Base-by-base conservation (phyloP, 2,888 invertebrate genomes). In the Drosophila tanythrix region DNA sequence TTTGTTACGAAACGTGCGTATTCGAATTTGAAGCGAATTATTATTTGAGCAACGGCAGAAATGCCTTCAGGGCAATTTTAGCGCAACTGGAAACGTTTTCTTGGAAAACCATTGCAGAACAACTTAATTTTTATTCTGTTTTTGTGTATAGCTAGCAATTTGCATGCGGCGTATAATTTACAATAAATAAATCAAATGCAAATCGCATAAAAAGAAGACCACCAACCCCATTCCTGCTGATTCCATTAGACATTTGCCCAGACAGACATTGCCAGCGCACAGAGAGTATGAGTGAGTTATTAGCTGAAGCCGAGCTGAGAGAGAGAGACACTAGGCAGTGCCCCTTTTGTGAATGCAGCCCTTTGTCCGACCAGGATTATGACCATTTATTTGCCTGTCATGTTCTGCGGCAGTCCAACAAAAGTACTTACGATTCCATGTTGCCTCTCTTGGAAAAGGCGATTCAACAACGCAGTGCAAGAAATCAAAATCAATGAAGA, bases 401-500 rank as follows among this genome's bases (percentile, higher is more conserved):
- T 81, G 70, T 73, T 81, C 69, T 68, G 63, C 50, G 74, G 73
- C 62, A 77, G 70, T 71, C 71, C 71, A 67, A 71, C 71, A 80
- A 75, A 80, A 80, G 70, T 78, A 81, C 69, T 74, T 78, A 69
- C 69, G 66, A 79, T 76, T 66, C 27, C 38, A 66, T 36, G 48
- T 58, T 60, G 59, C 43, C 58, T 50, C 67, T 35, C 35, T 51
- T 29, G 36, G 48, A 78, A 88, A 87, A 87, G 90, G 82, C 87
- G 87, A 86, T 90, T 90, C 82, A 73, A 43, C 64, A 56, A 35
- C 69, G 52, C 57, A 46, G 58, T 74, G 73, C 79, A 77, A 82
- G 82, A 80, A 88, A 89, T 85, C 82, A 71, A 87, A 89, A 88
- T 88, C 90, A 89, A 85, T 89, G 85, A 76, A 87, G 89, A 87